These are phyloP conservation scores for Halictus ligatus DNA, from an alignment of 2,888 invertebrate genomes.

Conservation along the genomic window DNA sequence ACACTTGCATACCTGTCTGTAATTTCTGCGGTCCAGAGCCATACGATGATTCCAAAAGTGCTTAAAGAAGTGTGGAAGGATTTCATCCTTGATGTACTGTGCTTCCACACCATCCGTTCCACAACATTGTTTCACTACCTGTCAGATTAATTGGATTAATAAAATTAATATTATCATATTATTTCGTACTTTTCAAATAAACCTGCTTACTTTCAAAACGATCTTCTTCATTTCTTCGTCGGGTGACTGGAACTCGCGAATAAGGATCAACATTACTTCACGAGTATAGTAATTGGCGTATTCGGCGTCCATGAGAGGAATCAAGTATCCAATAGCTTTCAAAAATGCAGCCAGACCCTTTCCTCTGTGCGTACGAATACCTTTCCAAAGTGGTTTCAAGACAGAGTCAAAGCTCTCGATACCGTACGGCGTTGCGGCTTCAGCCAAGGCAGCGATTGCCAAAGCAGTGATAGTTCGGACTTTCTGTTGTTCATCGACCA, in stretches of 20 bases:
- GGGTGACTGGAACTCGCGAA: constrained; percentile 99
- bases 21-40: constrained; percentile 99
- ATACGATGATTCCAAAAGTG: constrained; percentile 99
- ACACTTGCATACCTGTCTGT: constrained; percentile 89
- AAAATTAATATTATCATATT: background rate
- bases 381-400: constrained; percentile 99
- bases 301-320: constrained; percentile 99
- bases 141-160: constrained; percentile 18
- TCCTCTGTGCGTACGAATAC: constrained; percentile 95
- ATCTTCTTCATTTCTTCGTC: constrained; percentile 99
- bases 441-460: constrained; percentile 98
- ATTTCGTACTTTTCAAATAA: constrained; percentile 14
- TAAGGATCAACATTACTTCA: constrained; percentile 99
- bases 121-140: constrained; percentile 99
- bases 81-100: constrained; percentile 99
- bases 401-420: constrained; percentile 99
- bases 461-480: constrained; percentile 99
- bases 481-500: constrained; percentile 99
- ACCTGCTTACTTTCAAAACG: constrained; percentile 92
- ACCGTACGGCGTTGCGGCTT: constrained; percentile 99
- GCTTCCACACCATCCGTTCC: constrained; percentile 99
- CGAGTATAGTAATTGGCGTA: constrained; percentile 99
- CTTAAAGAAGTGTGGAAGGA: constrained; percentile 98
- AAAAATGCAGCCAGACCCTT: constrained; percentile 99
- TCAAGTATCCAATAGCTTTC: constrained; percentile 99